Base-by-base conservation (phyloP, 2,113 vertebrate genomes). In the Pygoscelis adeliae region DNA sequence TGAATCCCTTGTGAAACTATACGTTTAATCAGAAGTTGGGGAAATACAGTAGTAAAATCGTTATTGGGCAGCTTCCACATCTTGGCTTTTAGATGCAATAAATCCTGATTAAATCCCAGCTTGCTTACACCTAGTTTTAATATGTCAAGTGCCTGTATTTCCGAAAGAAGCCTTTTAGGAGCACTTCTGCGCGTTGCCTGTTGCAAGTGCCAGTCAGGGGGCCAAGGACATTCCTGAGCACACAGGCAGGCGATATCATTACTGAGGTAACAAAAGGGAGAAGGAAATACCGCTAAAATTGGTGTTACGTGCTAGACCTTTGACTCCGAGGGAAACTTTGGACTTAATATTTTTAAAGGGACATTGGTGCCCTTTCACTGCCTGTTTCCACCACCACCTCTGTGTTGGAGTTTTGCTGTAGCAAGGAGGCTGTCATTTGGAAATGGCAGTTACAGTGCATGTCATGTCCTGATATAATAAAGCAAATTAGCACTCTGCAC, bases 11-110 rank as follows among this genome's bases (percentile, higher is more conserved):
- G 36, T 78, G 89, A 97, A 97, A 78, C 86, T 70, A 40, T 90
- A 83, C 81, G 53, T 92, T 94, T 93, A 96, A 52, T 96, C 65
- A 53, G 77, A 96, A 96, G 69, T 83, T 88, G 59, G 42, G 38
- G 59, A 95, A 93, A 69, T 70, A 61, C 26, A 53, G 58, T 11
- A 86, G 59, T 92, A 55, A 90, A 83, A 67, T 92, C 56, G 70
- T 87, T 83, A 76, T 61, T 58, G 17, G 47, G 69, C 59, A 58
- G 23, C 67, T 82, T 87, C 69, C 63, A 32, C 27, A 20, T 63
- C 58, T 73, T n/a, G 42, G 50, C 89, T 91, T 89, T 91, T 90
- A 93, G 56, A n/a, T 63, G 65, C 83, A n/a, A 82, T 70, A 82
- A 91, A 63, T 71, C 58, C 66, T 80, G 77, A 88, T 90, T 94